Evolutionary conservation across 2,888 invertebrate genomes (phyloP).

Genomic region (Drosophila pseudotalamancana): DNA sequence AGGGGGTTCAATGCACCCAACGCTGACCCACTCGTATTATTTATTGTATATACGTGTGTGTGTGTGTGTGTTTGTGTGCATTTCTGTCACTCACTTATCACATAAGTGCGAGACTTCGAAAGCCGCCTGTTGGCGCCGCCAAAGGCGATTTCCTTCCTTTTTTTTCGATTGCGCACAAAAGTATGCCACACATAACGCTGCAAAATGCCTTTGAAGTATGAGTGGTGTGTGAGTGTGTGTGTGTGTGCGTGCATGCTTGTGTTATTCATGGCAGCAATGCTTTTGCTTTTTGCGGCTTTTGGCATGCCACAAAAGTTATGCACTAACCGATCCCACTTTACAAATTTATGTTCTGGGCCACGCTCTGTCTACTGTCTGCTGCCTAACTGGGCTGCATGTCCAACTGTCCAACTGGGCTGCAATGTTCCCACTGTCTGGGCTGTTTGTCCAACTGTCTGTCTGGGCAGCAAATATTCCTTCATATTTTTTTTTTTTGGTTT

Average conservation of each 20-base stretch:
- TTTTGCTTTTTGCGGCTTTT: slow-evolving; percentile 77
- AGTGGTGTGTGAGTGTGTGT: slow-evolving; percentile 13
- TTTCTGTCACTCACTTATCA: slow-evolving; percentile 38
- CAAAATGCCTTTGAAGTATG: slow-evolving; percentile 72
- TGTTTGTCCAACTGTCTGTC: slow-evolving; percentile 1
- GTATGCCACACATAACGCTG: slow-evolving; percentile 60
- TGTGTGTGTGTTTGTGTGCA: neutral
- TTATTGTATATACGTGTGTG: neutral
- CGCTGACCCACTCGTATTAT: slow-evolving; percentile 19
- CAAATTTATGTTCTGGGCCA: slow-evolving; percentile 67
- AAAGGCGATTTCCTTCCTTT: slow-evolving; percentile 16
- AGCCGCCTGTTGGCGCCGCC: slow-evolving; percentile 55
- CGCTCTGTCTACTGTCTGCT: slow-evolving; percentile 6
- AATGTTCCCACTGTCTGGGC: no score
- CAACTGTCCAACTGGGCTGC: slow-evolving; percentile 4
- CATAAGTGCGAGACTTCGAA: slow-evolving; percentile 33
- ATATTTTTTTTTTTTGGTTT: neutral
- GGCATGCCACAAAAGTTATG: slow-evolving; percentile 78
- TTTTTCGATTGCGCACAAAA: slow-evolving; percentile 51
- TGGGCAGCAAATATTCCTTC: slow-evolving; percentile 1
- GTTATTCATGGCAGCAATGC: slow-evolving; percentile 69
- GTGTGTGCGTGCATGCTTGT: slow-evolving; percentile 26
- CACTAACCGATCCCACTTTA: slow-evolving; percentile 71
- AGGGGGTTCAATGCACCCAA: slow-evolving; percentile 53
- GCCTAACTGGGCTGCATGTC: neutral